Evolutionary conservation across 2,888 invertebrate genomes (phyloP).

Genomic region (Cyaniris semiargus): DNA sequence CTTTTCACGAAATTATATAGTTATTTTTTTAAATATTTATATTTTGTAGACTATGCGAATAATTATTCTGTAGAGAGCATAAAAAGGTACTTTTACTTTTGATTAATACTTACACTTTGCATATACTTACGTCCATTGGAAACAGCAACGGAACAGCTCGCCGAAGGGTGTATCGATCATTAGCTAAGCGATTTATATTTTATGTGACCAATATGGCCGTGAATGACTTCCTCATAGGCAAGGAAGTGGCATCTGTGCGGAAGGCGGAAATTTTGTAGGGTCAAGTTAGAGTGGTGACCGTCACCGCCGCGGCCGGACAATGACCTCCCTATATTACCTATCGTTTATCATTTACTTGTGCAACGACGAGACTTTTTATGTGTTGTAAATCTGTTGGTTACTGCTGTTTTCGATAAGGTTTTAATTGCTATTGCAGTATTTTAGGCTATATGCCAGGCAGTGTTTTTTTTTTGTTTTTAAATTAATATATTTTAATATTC

Average conservation of each 20-base stretch:
- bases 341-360: conserved; percentile 20
- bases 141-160: background rate
- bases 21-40: background rate
- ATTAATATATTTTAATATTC: background rate
- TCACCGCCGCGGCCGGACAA: conserved; percentile 42
- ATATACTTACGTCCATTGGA: background rate
- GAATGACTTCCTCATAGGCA: conserved; percentile 30
- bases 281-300: conserved; percentile 35
- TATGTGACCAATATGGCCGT: background rate
- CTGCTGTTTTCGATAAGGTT: background rate
- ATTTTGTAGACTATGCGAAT: background rate
- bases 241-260: conserved; percentile 39
- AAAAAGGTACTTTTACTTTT: background rate
- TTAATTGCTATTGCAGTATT: background rate
- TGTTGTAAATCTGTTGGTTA: background rate
- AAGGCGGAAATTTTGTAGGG: conserved; percentile 41
- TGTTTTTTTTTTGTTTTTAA: background rate
- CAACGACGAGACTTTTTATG: background rate
- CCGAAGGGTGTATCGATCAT: background rate
- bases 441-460: background rate
- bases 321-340: conserved; percentile 37
- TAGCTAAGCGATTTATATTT: conserved; percentile 7
- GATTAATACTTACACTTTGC: background rate
- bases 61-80: background rate
- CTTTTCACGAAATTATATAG: background rate